These are phyloP conservation scores for Apodemia hepburni DNA, from an alignment of 2,888 invertebrate species.

Conservation along the genomic window DNA sequence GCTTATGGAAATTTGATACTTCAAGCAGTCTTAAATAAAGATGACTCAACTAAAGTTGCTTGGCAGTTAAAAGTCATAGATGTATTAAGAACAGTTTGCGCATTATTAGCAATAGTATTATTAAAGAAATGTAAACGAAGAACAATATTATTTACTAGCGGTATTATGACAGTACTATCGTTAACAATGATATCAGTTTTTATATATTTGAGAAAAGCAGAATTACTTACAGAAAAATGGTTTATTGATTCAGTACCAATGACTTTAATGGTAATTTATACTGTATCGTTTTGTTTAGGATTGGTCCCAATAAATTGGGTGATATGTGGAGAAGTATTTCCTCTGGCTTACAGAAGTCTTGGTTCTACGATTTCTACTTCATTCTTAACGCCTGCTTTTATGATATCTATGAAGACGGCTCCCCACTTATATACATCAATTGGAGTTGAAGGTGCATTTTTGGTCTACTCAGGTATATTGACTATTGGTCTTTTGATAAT, in stretches of 20 bases:
- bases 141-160: conserved; percentile 64
- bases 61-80: conserved; percentile 84
- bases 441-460: conserved; percentile 67
- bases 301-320: conserved; percentile 71
- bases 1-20: conserved; percentile 69
- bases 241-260: conserved; percentile 57
- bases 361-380: conserved; percentile 69
- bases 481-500: conserved; percentile 56
- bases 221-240: conserved; percentile 49
- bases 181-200: conserved; percentile 57
- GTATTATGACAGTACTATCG: conserved; percentile 59
- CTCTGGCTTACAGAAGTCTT: conserved; percentile 67
- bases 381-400: conserved; percentile 65
- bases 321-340: conserved; percentile 72
- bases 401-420: conserved; percentile 73
- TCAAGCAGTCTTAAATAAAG: conserved; percentile 58
- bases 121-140: conserved; percentile 60
- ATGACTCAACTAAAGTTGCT: conserved; percentile 53
- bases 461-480: conserved; percentile 62
- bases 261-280: conserved; percentile 62
- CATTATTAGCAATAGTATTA: conserved; percentile 75
- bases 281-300: conserved; percentile 65
- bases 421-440: conserved; percentile 66
- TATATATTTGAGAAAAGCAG: conserved; percentile 59
- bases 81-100: conserved; percentile 80